These are phyloP conservation scores for Sminthurinus signatus DNA, from an alignment of 1,140 invertebrate species.

Conservation along the genomic window DNA sequence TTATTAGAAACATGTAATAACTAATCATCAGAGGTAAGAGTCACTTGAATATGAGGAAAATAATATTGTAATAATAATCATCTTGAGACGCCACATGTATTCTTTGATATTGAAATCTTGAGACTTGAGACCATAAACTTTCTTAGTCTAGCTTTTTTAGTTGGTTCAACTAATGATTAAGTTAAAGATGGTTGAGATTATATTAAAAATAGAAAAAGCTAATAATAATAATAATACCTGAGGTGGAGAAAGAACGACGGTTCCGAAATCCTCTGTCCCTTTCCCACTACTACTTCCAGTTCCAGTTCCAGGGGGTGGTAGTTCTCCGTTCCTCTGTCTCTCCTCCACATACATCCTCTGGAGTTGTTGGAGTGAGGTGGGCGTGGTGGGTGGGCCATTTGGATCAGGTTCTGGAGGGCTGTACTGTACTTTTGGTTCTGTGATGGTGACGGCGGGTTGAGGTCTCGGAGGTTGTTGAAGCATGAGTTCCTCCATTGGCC, in stretches of 20 bases:
- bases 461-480: background rate
- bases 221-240: no score
- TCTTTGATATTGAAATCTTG: no score
- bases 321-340: conserved; percentile 13
- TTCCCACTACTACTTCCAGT: conserved; percentile 45
- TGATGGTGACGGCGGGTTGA: background rate
- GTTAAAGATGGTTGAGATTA: no score
- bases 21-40: no score
- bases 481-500: conserved; percentile 30
- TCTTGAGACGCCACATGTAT: no score
- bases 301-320: background rate
- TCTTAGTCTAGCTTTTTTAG: no score
- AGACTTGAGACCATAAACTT: no score
- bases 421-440: conserved; percentile 21
- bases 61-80: no score
- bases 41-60: no score
- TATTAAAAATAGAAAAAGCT: no score
- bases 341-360: conserved; percentile 27
- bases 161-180: no score
- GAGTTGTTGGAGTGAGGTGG: conserved; percentile 30
- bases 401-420: conserved; percentile 3
- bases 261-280: conserved; percentile 39
- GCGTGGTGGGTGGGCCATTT: conserved; percentile 3
- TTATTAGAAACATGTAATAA: no score
- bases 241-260: conserved; percentile 34